phyloP scores from a whole-genome alignment of 2,888 invertebrate species.

The Podabrus alpinus region DNA sequence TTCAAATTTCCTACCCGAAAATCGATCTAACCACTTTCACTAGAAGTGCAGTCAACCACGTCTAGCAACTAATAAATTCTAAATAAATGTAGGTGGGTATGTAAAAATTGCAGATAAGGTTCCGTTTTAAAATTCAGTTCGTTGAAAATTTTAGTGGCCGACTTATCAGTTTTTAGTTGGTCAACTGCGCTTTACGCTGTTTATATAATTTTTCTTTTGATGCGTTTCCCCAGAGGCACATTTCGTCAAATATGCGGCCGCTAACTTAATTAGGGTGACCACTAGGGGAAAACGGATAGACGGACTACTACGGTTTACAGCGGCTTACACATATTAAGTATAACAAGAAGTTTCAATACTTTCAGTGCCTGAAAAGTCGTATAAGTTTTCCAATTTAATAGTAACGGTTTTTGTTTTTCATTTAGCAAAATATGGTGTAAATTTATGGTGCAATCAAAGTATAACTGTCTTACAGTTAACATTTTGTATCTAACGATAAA shows the following conservation, averaged over 20 bases:
- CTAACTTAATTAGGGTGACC: neutral
- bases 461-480: neutral
- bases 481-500: neutral
- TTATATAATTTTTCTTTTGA: neutral
- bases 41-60: no score
- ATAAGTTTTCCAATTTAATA: neutral
- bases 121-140: no score
- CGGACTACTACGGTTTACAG: neutral
- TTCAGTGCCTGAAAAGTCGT: neutral
- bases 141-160: no score
- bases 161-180: no score
- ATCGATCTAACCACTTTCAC: no score
- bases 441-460: neutral
- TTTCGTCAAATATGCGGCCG: neutral
- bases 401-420: neutral
- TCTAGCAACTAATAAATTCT: no score
- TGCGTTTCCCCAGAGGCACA: neutral
- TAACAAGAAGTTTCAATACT: neutral
- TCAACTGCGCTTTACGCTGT: neutral
- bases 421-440: neutral
- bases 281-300: neutral
- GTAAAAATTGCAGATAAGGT: no score
- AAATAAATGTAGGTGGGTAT: no score
- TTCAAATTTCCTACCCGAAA: no score
- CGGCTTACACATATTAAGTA: neutral